Conservation (phyloP, 2,113 vertebrate genomes). For the Herpailurus yagouaroundi region DNA sequence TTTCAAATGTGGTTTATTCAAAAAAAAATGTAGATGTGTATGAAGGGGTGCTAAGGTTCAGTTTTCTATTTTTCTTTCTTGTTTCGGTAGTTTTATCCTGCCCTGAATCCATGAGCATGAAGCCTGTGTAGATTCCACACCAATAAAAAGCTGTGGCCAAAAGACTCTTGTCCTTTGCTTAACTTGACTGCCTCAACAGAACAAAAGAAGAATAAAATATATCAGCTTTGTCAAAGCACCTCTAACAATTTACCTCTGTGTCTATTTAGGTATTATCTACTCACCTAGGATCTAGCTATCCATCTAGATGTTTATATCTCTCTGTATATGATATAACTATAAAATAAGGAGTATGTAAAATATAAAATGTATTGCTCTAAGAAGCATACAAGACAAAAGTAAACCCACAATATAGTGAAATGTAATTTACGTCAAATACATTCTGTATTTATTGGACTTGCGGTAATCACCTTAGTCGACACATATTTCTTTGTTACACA, state of each 20-base stretch:
- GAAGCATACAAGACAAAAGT: neutral
- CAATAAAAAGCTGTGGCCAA: neutral
- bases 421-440: neutral
- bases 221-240: neutral
- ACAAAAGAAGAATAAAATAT: neutral
- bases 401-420: neutral
- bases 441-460: neutral
- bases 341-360: neutral
- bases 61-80: neutral
- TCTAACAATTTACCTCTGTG: neutral
- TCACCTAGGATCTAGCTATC: neutral
- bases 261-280: neutral
- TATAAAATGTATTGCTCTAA: neutral
- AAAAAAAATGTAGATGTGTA: neutral
- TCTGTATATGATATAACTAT: neutral
- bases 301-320: neutral
- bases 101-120: neutral
- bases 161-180: neutral
- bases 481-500: neutral
- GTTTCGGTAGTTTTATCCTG: neutral
- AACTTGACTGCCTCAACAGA: neutral
- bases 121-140: neutral
- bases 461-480: neutral
- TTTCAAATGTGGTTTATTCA: neutral
- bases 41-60: neutral